phyloP scores from a whole-genome alignment of 2,888 invertebrate genomes.

The Drosophila yooni region DNA sequence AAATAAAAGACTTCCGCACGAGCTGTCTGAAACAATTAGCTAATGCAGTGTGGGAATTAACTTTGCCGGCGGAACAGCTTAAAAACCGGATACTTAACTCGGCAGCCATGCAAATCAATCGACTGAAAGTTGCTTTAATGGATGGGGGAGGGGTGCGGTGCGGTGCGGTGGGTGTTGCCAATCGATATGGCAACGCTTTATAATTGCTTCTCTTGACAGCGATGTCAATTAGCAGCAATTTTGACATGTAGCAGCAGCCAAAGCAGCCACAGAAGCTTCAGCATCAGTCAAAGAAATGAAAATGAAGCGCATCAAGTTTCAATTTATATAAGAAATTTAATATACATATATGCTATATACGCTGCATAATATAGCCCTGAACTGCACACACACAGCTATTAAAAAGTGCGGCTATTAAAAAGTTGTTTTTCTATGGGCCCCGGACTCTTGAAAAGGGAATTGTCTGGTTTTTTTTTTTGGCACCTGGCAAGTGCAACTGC shows the following conservation, averaged over 20 bases:
- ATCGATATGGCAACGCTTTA: slow-evolving; percentile 17
- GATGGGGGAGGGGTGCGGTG: neutral
- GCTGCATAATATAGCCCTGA: slow-evolving; percentile 40
- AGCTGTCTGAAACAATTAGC: slow-evolving; percentile 63
- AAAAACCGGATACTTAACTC: slow-evolving; percentile 36
- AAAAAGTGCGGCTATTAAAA: slow-evolving; percentile 76
- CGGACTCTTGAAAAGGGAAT: slow-evolving; percentile 52
- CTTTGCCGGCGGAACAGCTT: slow-evolving; percentile 30
- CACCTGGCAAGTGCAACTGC: slow-evolving; percentile 70
- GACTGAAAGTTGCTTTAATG: slow-evolving; percentile 19
- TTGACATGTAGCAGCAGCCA: neutral
- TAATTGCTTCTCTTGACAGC: slow-evolving; percentile 32
- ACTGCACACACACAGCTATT: slow-evolving; percentile 59
- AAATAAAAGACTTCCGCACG: slow-evolving; percentile 60
- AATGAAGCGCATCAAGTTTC: slow-evolving; percentile 42
- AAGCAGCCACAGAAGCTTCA: neutral
- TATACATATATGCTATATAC: neutral
- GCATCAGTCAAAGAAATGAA: slow-evolving; percentile 20
- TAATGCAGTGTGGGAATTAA: slow-evolving; percentile 48
- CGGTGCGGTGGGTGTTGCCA: neutral
- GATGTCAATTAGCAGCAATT: slow-evolving; percentile 17
- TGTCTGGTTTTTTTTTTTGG: slow-evolving; percentile 60
- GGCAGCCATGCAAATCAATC: slow-evolving; percentile 44
- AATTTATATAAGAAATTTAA: neutral
- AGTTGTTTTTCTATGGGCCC: slow-evolving; percentile 58